Evolutionary conservation across 2,113 vertebrate genomes (phyloP).

Genomic region (Rhinoptilus africanus): DNA sequence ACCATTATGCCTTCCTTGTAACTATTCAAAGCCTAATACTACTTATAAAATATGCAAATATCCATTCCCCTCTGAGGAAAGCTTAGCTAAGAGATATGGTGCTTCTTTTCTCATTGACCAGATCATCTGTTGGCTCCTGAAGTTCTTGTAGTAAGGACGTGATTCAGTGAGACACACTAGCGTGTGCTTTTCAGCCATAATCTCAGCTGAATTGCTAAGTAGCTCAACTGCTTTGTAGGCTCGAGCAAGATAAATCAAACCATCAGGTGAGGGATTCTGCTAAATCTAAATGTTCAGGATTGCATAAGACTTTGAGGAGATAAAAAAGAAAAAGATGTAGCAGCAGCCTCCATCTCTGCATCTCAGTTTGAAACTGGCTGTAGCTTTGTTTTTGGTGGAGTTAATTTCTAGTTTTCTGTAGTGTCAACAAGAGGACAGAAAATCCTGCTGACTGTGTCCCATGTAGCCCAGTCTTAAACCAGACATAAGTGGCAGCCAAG

Average conservation of each 20-base stretch:
- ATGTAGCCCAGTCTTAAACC: background rate
- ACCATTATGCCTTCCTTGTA: background rate
- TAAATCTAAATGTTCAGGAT: slow-evolving; percentile 10
- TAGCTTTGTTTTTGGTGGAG: background rate
- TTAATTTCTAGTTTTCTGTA: slow-evolving; percentile 5
- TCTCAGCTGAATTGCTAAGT: slow-evolving; percentile 9
- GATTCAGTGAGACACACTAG: background rate
- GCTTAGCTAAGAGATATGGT: background rate
- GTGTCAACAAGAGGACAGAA: background rate
- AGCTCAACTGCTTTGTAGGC: background rate
- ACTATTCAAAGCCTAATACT: background rate
- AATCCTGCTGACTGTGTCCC: slow-evolving; percentile 1
- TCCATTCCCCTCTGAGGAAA: background rate
- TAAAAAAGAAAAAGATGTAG: background rate
- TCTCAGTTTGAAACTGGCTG: background rate
- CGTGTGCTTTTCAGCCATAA: background rate
- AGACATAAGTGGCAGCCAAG: slow-evolving; percentile 19
- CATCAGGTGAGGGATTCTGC: background rate
- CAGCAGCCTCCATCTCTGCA: background rate
- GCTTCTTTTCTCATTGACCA: background rate
- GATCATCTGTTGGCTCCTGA: background rate
- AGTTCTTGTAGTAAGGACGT: background rate
- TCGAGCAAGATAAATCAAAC: background rate
- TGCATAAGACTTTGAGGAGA: background rate
- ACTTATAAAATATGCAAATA: background rate